phyloP scores from a whole-genome alignment of 2,888 invertebrate genomes.

The Agrotis exclamationis region DNA sequence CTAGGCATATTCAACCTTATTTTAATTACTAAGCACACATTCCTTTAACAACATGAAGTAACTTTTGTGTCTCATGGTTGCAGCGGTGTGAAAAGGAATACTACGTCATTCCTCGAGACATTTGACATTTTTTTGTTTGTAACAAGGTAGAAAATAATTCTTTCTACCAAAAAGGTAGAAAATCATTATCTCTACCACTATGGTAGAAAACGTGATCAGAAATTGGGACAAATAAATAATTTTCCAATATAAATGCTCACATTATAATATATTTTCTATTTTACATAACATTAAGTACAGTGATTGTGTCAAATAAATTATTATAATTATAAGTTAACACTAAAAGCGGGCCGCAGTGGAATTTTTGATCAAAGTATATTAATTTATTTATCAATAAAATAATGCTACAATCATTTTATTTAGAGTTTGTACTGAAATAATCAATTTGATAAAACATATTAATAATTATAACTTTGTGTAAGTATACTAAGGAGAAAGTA shows the following conservation, averaged over 20 bases:
- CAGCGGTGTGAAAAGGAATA: no score
- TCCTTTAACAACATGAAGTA: no score
- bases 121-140: no score
- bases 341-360: slow-evolving; percentile 56
- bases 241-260: slow-evolving; percentile 76
- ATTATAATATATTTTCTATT: slow-evolving; percentile 79
- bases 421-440: neutral
- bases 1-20: no score
- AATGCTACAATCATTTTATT: neutral
- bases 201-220: neutral
- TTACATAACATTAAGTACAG: slow-evolving; percentile 85
- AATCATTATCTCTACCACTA: neutral
- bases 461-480: neutral
- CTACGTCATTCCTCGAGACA: no score
- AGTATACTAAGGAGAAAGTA: neutral
- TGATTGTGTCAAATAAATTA: slow-evolving; percentile 79
- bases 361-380: slow-evolving; percentile 1
- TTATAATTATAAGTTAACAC: slow-evolving; percentile 63
- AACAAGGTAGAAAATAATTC: no score
- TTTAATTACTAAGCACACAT: no score
- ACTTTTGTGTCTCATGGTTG: no score
- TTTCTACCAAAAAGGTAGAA: neutral
- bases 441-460: neutral
- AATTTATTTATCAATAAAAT: neutral
- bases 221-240: slow-evolving; percentile 1